Evolutionary conservation across 2,797 vertebrate genomes (phyloP).

Genomic region (Dermochelys coriacea): DNA sequence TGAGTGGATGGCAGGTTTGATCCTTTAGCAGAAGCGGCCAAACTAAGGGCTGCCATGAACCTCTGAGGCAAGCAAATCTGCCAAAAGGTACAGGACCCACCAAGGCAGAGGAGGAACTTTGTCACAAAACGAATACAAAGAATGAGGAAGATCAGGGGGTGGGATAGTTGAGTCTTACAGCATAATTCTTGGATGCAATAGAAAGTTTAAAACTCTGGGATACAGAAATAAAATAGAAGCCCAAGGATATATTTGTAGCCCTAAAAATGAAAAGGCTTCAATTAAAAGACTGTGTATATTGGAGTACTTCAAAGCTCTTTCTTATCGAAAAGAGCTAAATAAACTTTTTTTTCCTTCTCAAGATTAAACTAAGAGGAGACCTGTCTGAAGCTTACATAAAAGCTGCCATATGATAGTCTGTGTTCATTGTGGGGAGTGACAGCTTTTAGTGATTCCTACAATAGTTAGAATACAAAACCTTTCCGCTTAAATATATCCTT

Average conservation of each 20-base stretch:
- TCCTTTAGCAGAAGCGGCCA: too few relatives aligned
- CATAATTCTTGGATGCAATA: neutral
- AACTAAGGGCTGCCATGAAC: too few relatives aligned
- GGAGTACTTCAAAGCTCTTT: neutral
- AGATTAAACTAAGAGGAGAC: neutral
- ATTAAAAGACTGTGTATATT: neutral
- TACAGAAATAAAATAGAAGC: neutral
- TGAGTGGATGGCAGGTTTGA: too few relatives aligned
- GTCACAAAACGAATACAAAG: neutral
- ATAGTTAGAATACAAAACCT: neutral
- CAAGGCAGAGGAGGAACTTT: too few relatives aligned
- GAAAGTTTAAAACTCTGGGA: neutral
- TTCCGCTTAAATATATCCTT: neutral
- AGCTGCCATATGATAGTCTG: neutral
- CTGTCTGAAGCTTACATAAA: neutral
- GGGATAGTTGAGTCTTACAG: neutral
- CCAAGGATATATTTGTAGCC: neutral
- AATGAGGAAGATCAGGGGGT: neutral
- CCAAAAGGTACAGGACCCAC: too few relatives aligned
- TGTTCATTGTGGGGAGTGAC: neutral
- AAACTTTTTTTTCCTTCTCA: neutral
- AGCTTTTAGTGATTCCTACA: neutral
- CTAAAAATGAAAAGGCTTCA: neutral
- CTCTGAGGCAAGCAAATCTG: too few relatives aligned
- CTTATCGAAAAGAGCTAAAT: neutral